A percentile compares a stretch with the other conserved stretches of the same genome.
These are phyloP conservation scores for Julus scandinavius DNA, from an alignment of 2,888 invertebrate species.

Conservation along the genomic window DNA sequence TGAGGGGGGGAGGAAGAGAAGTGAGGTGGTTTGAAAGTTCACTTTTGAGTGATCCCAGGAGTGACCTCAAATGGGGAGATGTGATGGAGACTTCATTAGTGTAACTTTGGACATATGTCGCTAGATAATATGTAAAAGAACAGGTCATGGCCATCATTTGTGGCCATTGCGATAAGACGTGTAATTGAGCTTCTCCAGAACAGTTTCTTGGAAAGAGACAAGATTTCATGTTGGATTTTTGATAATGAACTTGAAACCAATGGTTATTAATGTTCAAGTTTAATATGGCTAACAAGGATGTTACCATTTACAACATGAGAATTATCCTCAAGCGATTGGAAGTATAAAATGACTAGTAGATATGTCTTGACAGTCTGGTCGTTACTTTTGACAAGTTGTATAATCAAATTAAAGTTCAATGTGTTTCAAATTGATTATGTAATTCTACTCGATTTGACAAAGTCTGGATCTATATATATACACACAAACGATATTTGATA, in stretches of 20 bases:
- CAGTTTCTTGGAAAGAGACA: not conserved
- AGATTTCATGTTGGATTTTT: not conserved
- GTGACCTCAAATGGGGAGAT: conserved; percentile 3
- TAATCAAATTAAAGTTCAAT: not conserved
- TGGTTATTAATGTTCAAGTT: conserved; percentile 25
- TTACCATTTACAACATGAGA: not conserved
- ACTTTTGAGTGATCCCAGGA: not conserved
- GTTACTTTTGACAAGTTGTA: conserved; percentile 13
- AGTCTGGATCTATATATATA: not conserved
- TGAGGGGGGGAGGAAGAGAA: not conserved
- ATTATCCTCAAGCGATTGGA: not conserved
- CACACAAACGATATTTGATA: not conserved
- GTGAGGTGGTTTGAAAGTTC: not conserved
- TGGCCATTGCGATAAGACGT: not conserved
- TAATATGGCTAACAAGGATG: conserved; percentile 36
- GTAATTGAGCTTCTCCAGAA: not conserved
- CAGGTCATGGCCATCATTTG: conserved; percentile 33
- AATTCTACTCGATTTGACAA: not conserved
- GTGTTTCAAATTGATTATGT: not conserved
- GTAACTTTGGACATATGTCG: not conserved
- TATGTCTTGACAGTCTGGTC: conserved; percentile 3
- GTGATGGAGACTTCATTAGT: not conserved
- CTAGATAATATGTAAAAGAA: not conserved
- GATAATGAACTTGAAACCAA: conserved; percentile 43
- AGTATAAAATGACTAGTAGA: not conserved